These are phyloP conservation scores for Rhabdomys pumilio DNA, from an alignment of 2,797 vertebrate genomes.

Conservation along the genomic window DNA sequence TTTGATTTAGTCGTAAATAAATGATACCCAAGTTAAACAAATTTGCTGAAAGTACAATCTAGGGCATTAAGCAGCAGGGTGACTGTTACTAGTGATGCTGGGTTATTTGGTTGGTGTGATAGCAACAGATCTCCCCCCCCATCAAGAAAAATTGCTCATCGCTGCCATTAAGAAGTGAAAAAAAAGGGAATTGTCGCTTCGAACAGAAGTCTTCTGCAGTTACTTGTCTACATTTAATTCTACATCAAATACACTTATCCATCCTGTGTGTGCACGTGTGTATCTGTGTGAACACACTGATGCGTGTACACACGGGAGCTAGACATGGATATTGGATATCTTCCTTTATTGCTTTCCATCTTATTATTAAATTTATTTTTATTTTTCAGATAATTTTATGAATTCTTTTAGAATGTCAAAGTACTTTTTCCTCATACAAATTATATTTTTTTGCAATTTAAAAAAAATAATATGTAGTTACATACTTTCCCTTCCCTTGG, in stretches of 20 bases:
- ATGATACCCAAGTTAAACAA: not conserved
- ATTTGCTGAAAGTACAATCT: not conserved
- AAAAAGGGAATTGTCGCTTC: not conserved
- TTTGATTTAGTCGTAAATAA: not conserved
- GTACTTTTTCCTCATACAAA: not conserved
- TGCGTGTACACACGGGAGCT: not conserved
- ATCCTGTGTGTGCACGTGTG: not conserved
- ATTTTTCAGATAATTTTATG: not conserved
- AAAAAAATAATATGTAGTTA: not conserved
- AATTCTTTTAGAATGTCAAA: not conserved
- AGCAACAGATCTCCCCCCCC: too few relatives aligned
- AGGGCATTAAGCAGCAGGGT: not conserved
- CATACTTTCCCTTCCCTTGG: not conserved
- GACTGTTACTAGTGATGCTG: not conserved
- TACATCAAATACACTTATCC: not conserved
- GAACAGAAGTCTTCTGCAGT: not conserved
- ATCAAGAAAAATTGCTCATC: not conserved
- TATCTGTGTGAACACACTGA: not conserved
- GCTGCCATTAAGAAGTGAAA: not conserved
- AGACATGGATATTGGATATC: not conserved
- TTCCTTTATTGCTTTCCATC: not conserved
- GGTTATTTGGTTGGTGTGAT: not conserved
- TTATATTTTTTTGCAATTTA: not conserved
- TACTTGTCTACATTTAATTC: not conserved
- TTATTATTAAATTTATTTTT: slow-evolving; percentile 1